Percentiles rank a stretch among this genome's conserved stretches.
These are phyloP conservation scores for Papilio elwesi DNA, from an alignment of 2,888 invertebrate genomes.

Conservation along the genomic window DNA sequence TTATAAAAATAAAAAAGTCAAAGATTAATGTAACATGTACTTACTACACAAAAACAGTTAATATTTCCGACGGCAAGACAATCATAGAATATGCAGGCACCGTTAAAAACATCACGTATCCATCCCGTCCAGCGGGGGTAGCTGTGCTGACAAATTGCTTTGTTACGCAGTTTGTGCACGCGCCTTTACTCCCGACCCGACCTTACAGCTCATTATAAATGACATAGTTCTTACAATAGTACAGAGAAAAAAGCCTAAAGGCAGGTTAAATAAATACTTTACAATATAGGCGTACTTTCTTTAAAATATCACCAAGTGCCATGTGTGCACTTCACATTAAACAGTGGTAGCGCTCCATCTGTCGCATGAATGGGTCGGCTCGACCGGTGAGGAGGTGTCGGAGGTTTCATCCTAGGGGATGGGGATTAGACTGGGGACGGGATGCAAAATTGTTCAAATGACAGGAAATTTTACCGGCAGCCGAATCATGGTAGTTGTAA, in stretches of 20 bases:
- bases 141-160: constrained; percentile 24
- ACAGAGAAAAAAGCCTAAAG: not conserved
- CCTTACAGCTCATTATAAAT: constrained; percentile 6
- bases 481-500: too few relatives aligned
- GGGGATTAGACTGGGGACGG: too few relatives aligned
- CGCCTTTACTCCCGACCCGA: not conserved
- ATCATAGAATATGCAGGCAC: not conserved
- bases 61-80: not conserved
- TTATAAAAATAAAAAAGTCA: not conserved
- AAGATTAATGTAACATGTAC: too few relatives aligned
- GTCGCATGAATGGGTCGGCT: too few relatives aligned
- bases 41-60: not conserved
- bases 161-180: constrained; percentile 20
- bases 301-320: too few relatives aligned
- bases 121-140: not conserved
- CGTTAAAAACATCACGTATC: constrained; percentile 9
- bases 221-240: not conserved
- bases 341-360: too few relatives aligned
- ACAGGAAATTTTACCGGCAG: too few relatives aligned
- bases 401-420: too few relatives aligned
- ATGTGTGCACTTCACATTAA: too few relatives aligned
- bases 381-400: too few relatives aligned
- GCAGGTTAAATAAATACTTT: not conserved
- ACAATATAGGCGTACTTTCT: too few relatives aligned
- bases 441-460: too few relatives aligned